Evolutionary conservation across 2,113 vertebrate genomes (phyloP), one percentile per base, ranked within the genome.

Genomic region (Mesitornis unicolor): DNA sequence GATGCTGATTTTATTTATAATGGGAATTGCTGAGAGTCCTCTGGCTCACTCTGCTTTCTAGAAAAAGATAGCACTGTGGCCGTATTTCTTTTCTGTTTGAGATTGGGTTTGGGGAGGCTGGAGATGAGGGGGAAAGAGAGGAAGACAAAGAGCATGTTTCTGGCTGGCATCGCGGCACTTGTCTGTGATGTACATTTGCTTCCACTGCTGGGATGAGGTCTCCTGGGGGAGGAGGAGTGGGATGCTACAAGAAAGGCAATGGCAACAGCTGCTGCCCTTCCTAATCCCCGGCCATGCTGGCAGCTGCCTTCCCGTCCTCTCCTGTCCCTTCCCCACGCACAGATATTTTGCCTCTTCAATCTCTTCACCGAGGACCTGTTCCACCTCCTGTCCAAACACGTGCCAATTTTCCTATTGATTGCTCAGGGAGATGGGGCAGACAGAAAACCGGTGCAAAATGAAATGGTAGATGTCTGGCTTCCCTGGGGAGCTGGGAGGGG

Each of bases 221-320:
- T 91, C 57, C 83, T 57, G 82, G n/a, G 3, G 85, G 78, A 76
- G 84, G 54, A 84, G 28, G 61, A 87, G 63, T n/a, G 84, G 77
- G 86, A 51, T 87, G 64, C 69, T 69, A 3, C 65, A 43, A 92
- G 76, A 75, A 84, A 71, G 79, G 92, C 82, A 80, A 77, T 56
- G 40, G 63, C 77, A 89, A 88, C 94, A 97, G 97, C 96, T 96
- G 97, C 89, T 76, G 75, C 48, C 53, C 54, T 33, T 63, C 81
- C 79, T 56, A 29, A n/a, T 33, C 31, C 79, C 75, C 13, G 3
- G 22, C 20, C 54, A 38, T 0, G 4, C 54, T 84, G 74, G 88
- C 90, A 93, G 93, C 96, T 96, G 95, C 83, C n/a, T 81, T 40
- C 56, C 57, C 47, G 88, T 42, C 68, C 70, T n/a, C n/a, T n/a